Evolutionary conservation across 1,140 invertebrate species (phyloP).

Genomic region (Pseudobourletiella spinata): DNA sequence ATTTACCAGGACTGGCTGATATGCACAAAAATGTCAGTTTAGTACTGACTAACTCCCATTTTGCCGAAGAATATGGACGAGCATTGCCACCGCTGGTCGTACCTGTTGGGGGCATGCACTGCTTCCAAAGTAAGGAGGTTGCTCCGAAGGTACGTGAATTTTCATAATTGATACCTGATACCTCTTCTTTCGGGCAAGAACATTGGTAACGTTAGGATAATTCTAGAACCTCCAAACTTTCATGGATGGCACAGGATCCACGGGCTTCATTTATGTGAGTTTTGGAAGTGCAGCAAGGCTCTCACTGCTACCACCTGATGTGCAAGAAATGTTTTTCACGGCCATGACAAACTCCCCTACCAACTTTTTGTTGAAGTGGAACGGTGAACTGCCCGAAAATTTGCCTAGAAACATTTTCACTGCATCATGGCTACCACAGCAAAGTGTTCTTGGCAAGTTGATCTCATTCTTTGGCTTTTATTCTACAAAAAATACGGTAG

Average conservation of each 20-base stretch:
- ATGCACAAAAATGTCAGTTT: constrained; percentile 38
- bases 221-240: background rate
- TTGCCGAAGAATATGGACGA: constrained; percentile 44
- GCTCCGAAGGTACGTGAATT: background rate
- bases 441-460: constrained; percentile 32
- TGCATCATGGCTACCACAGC: constrained; percentile 34
- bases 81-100: constrained; percentile 50
- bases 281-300: constrained; percentile 42
- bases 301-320: constrained; percentile 6
- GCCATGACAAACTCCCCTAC: constrained; percentile 8
- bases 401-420: constrained; percentile 31
- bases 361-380: constrained; percentile 33
- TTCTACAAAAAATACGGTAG: background rate
- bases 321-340: constrained; percentile 18
- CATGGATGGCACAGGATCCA: constrained; percentile 34
- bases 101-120: constrained; percentile 52
- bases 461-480: background rate
- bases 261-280: constrained; percentile 49
- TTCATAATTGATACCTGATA: too few species aligned
- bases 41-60: constrained; percentile 50
- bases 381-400: constrained; percentile 14
- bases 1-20: constrained; percentile 33
- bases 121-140: background rate
- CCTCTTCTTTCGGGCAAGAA: too few species aligned
- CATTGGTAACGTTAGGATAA: background rate